phyloP scores from a whole-genome alignment of 2,888 invertebrate species.

The Pycnomerus fuliginosus region DNA sequence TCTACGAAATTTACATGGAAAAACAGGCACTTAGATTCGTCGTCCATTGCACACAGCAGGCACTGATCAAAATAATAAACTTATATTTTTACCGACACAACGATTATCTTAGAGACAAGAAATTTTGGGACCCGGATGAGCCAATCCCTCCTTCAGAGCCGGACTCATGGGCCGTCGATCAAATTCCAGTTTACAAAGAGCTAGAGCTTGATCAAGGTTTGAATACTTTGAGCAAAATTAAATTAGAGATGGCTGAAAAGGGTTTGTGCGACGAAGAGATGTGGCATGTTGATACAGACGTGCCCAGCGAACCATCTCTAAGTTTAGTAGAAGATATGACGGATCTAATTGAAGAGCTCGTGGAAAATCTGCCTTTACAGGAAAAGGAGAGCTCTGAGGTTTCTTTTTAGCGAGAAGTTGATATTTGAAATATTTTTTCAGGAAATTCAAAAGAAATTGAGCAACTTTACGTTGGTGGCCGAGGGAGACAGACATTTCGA shows the following conservation, averaged over 20 bases:
- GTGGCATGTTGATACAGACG: too few species aligned
- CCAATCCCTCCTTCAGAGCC: constrained; percentile 6
- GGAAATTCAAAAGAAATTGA: too few species aligned
- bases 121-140: constrained; percentile 6
- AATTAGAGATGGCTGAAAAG: constrained; percentile 2
- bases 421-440: too few species aligned
- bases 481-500: too few species aligned
- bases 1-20: constrained; percentile 13
- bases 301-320: too few species aligned
- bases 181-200: constrained; percentile 5
- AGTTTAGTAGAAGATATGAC: too few species aligned
- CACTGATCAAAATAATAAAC: constrained; percentile 5
- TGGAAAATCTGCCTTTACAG: too few species aligned
- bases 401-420: too few species aligned
- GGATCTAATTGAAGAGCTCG: too few species aligned
- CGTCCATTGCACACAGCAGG: constrained; percentile 17
- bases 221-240: constrained; percentile 5
- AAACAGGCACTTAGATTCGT: constrained; percentile 13
- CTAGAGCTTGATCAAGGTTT: background rate
- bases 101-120: background rate
- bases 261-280: too few species aligned
- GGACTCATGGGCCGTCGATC: constrained; percentile 15
- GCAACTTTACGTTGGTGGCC: too few species aligned
- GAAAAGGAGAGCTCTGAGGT: too few species aligned
- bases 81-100: constrained; percentile 15